These are phyloP conservation scores for Drosophila nigricruria DNA, from an alignment of 2,888 invertebrate genomes.

Conservation along the genomic window DNA sequence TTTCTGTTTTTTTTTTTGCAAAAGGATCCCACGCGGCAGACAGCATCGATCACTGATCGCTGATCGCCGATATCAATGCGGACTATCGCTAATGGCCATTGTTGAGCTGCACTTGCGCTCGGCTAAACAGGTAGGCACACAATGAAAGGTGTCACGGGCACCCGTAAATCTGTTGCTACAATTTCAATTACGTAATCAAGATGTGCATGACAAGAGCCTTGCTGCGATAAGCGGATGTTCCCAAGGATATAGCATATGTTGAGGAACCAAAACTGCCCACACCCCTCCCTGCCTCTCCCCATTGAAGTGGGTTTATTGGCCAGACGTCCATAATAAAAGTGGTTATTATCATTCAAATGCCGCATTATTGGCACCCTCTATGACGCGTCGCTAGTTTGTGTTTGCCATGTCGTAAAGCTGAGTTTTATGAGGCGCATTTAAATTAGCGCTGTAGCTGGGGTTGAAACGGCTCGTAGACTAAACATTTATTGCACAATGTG, in stretches of 20 bases:
- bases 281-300: background rate
- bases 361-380: slow-evolving; percentile 52
- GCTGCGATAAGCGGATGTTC: slow-evolving; percentile 62
- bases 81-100: slow-evolving; percentile 27
- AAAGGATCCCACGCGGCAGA: slow-evolving; percentile 57
- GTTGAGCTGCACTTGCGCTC: slow-evolving; percentile 46
- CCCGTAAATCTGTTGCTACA: slow-evolving; percentile 45
- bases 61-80: slow-evolving; percentile 36
- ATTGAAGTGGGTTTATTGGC: slow-evolving; percentile 61
- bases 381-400: slow-evolving; percentile 39
- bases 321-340: slow-evolving; percentile 63
- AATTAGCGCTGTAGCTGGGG: slow-evolving; percentile 52
- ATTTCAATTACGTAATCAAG: slow-evolving; percentile 75
- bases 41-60: slow-evolving; percentile 22
- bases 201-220: slow-evolving; percentile 21
- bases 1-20: background rate
- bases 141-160: slow-evolving; percentile 47
- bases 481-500: slow-evolving; percentile 65
- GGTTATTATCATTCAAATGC: slow-evolving; percentile 75
- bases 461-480: slow-evolving; percentile 53
- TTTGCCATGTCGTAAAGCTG: slow-evolving; percentile 66
- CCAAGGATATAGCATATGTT: slow-evolving; percentile 23
- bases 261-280: background rate
- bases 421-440: slow-evolving; percentile 44
- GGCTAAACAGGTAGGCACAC: slow-evolving; percentile 1